phyloP scores from a whole-genome alignment of 2,113 vertebrate genomes.

The Sceloporus undulatus region DNA sequence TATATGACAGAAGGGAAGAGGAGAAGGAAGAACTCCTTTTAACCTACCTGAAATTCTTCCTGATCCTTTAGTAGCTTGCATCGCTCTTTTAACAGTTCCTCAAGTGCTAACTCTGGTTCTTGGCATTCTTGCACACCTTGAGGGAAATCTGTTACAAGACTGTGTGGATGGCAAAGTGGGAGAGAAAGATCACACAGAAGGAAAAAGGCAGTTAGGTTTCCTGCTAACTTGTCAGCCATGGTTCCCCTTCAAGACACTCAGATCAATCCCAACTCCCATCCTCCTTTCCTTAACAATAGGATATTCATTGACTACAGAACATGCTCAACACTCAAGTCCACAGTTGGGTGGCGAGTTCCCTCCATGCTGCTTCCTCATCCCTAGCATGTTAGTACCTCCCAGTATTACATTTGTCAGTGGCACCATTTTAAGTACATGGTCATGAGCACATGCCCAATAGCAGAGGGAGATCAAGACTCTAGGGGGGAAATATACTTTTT shows the following conservation, averaged over 20 bases:
- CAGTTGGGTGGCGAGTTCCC: background rate
- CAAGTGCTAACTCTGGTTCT: constrained; percentile 80
- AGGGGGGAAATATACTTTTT: no score
- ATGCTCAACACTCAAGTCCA: no score
- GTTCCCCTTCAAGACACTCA: background rate
- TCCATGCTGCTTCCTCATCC: no score
- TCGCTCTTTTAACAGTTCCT: constrained; percentile 84
- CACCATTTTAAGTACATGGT: background rate
- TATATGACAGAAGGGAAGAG: background rate
- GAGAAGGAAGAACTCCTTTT: no score
- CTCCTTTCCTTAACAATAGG: background rate
- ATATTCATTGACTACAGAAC: no score
- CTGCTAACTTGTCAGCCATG: background rate
- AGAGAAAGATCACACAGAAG: background rate
- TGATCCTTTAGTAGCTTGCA: constrained; percentile 80
- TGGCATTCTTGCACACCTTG: constrained; percentile 84
- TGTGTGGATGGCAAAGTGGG: constrained; percentile 44
- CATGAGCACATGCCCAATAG: background rate
- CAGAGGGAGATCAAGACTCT: no score
- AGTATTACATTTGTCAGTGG: background rate
- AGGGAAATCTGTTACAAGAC: constrained; percentile 87
- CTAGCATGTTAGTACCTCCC: background rate
- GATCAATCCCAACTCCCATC: background rate
- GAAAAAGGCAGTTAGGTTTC: background rate
- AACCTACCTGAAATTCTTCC: constrained; percentile 87